Base-by-base conservation (phyloP, 2,888 invertebrate species). In the Bugula neritina region DNA sequence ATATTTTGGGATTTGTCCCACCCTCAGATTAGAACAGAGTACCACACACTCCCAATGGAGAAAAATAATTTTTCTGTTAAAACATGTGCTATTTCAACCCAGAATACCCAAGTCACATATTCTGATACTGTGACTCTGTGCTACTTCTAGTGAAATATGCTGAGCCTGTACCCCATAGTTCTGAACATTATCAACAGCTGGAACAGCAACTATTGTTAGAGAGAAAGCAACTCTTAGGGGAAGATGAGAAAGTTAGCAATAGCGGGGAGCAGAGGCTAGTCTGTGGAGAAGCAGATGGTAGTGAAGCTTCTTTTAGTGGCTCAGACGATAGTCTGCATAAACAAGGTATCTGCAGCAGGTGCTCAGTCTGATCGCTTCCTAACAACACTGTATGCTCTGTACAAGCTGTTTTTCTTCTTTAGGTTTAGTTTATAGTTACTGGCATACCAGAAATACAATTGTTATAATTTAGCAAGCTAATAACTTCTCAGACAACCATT, bases 271-370 rank as follows among this genome's bases (percentile, higher is more conserved):
- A 10, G 17, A 17, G 17, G 17, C 5, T 43, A 43, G 43, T 43
- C 17, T 5, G 17, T 43, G 63, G 5, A n/a, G 63, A 63, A 27
- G 34, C 5, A 5, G 31, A 31, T 2, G 29, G 27, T 29, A 63
- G 63, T 34, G 34, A 63, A 13, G 63, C 63, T 5, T 63, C 63
- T 31, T 25, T 3, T 27, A 57, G n/a, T 23, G 63, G n/a, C 2
- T 63, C 63, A 29, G 63, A 34, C 1, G 63, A 63, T 63, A 34
- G 34, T 31, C 31, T 63, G 27, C 63, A 63, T 27, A 63, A 63
- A 34, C 63, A 63, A 63, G 63, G 63, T 63, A 63, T 2, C n/a
- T 25, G 31, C 57, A 57, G 57, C 52, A 13, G 52, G 52, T 52
- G 52, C 52, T 52, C 10, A 52, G 52, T 52, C 52, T 52, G 10